Conservation (phyloP, 2,113 vertebrate genomes). For the Accipiter virgatus region DNA sequence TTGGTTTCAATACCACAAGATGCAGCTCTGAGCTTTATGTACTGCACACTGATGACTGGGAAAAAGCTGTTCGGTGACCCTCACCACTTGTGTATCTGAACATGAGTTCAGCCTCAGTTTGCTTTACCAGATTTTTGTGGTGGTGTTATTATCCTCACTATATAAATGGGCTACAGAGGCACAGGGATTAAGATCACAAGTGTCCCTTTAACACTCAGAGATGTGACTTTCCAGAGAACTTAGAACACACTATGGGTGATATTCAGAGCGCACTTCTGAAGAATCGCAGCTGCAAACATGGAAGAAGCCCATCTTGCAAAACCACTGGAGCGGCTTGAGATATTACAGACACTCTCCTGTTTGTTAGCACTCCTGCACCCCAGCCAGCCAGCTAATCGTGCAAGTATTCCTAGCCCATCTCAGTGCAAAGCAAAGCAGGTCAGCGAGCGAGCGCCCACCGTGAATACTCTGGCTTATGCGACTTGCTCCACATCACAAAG, state of each 20-base stretch:
- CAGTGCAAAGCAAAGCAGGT: not conserved
- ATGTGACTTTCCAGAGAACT: constrained; percentile 10
- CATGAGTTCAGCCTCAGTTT: not conserved
- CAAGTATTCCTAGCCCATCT: not conserved
- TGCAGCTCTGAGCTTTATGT: not conserved
- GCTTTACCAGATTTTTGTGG: constrained; percentile 12
- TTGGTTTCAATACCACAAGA: not conserved
- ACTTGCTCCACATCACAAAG: not conserved
- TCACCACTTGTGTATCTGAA: not conserved
- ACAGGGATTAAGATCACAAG: constrained; percentile 17
- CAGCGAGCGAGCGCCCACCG: not conserved
- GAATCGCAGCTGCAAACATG: not conserved
- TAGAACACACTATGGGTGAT: not conserved
- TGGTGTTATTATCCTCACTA: constrained; percentile 1
- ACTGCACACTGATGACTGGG: not conserved
- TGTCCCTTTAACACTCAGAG: not conserved
- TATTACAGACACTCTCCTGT: not conserved
- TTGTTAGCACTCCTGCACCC: not conserved
- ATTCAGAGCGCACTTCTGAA: constrained; percentile 11
- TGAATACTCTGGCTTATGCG: not conserved
- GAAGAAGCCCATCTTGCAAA: not conserved
- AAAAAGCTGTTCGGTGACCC: not conserved
- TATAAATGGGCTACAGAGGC: constrained; percentile 15
- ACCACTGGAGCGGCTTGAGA: not conserved
- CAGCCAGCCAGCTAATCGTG: not conserved